Base-by-base conservation (phyloP, 2,888 invertebrate genomes). In the Dolichomitus sp. region DNA sequence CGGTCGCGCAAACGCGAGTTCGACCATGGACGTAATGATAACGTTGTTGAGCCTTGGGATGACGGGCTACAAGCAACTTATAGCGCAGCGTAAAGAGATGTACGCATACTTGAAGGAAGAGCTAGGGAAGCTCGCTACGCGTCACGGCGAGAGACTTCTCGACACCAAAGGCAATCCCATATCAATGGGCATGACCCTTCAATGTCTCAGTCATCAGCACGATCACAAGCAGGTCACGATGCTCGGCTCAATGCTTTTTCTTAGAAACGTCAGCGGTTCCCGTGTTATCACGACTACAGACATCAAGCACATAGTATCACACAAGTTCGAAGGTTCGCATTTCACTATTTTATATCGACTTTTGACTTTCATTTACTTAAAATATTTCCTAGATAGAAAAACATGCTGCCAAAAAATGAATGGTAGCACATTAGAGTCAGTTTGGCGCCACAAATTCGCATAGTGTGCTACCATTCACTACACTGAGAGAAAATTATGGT, bases 1-100 rank as follows among this genome's bases (percentile, higher is more conserved):
- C 94, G 97, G 97, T 42, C 94, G 97, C 83, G 97, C 97, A 4
- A 97, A 97, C 33, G 95, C 95, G 9, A 95, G 96, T 73, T 97
- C 97, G 74, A 95, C 96, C 0, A 94, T 97, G 86, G 97, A 97
- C 92, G 95, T 97, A 7, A 96, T 97, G 89, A 97, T 97, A 90
- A 97, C 97, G 0, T 92, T 97, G 14, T 93, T 97, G 52, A 95
- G 96, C 12, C 93, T 97, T 83, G 97, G 97, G 3, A 94, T 94
- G 86, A 94, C 93, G 65, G 97, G 96, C 1, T 97, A 96, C 90
- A 94, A 95, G 87, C 93, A 95, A 65, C 91, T 96, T 27, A 93
- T 96, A n/a, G 92, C 94, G 30, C 94, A 96, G 82, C 94, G 97
- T 40, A 95, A 96, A 89, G 94, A 95, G 72, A 94, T 95, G 92